Conservation (phyloP, 2,113 vertebrate genomes). For the Cariama cristata region DNA sequence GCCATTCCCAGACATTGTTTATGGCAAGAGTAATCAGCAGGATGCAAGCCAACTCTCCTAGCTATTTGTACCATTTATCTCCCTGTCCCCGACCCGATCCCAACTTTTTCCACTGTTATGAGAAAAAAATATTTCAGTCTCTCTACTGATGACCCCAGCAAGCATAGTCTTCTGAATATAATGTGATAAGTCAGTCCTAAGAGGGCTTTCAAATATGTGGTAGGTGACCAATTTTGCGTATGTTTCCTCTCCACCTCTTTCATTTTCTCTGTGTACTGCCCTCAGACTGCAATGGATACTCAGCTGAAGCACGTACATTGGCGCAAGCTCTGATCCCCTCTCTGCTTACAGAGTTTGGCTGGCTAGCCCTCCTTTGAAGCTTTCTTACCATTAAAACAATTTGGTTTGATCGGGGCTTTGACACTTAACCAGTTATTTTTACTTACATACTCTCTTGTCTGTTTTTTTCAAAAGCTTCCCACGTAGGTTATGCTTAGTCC, state of each 20-base stretch:
- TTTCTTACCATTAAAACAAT: neutral
- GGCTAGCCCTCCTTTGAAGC: neutral
- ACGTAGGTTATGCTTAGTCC: neutral
- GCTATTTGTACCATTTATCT: conserved; percentile 61
- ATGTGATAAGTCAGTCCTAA: neutral
- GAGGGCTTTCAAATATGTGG: neutral
- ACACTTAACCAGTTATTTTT: neutral
- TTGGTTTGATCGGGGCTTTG: neutral
- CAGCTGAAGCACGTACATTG: neutral
- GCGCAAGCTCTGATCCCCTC: neutral
- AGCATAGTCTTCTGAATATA: neutral
- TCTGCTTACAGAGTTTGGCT: neutral
- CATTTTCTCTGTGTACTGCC: neutral
- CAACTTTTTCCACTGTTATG: conserved; percentile 12
- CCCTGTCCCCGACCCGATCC: neutral
- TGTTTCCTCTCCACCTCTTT: neutral
- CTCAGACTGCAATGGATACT: neutral
- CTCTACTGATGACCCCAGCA: neutral
- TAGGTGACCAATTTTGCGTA: neutral
- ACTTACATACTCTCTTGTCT: neutral
- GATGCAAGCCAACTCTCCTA: conserved; percentile 44
- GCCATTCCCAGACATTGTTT: conserved; percentile 63
- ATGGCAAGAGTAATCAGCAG: conserved; percentile 53
- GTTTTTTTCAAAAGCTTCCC: neutral
- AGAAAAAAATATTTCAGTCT: neutral